phyloP scores from a whole-genome alignment of 1,140 invertebrate genomes.

The Bradynema listronoti region DNA sequence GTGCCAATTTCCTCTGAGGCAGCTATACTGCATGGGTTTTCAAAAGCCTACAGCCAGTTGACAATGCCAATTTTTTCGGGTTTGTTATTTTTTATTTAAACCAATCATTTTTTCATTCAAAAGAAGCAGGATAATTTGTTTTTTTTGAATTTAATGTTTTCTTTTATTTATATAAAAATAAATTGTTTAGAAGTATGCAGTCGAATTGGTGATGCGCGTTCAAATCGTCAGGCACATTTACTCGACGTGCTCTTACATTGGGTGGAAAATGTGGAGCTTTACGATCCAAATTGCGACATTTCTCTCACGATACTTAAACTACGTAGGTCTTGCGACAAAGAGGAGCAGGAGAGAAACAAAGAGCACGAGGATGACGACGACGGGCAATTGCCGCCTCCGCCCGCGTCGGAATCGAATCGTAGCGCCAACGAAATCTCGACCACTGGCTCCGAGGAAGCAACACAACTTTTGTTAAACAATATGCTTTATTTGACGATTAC shows the following conservation, averaged over 20 bases:
- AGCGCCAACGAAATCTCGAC: too few species aligned
- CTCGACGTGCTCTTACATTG: constrained; percentile 88
- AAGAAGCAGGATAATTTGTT: constrained; percentile 11
- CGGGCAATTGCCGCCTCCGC: neutral
- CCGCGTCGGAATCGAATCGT: neutral
- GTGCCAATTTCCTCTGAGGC: constrained; percentile 63
- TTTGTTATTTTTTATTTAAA: too few species aligned
- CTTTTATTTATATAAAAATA: constrained; percentile 58
- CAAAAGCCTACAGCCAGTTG: constrained; percentile 84
- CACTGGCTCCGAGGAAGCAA: constrained; percentile 75
- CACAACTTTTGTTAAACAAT: constrained; percentile 98
- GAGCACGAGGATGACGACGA: neutral
- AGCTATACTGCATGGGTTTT: constrained; percentile 78
- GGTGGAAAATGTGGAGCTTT: constrained; percentile 85
- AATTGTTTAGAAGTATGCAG: constrained; percentile 77
- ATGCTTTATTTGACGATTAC: constrained; percentile 94
- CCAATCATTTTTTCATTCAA: too few species aligned
- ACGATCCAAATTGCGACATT: constrained; percentile 86
- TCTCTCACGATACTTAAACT: constrained; percentile 41
- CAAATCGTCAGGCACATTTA: constrained; percentile 59
- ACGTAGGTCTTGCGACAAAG: neutral
- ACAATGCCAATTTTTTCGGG: constrained; percentile 99
- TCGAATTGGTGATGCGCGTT: constrained; percentile 72
- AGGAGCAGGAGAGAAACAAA: neutral
- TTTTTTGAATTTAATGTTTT: constrained; percentile 10